phyloP scores from a whole-genome alignment of 2,113 vertebrate species.

The Stigmatopora argus region DNA sequence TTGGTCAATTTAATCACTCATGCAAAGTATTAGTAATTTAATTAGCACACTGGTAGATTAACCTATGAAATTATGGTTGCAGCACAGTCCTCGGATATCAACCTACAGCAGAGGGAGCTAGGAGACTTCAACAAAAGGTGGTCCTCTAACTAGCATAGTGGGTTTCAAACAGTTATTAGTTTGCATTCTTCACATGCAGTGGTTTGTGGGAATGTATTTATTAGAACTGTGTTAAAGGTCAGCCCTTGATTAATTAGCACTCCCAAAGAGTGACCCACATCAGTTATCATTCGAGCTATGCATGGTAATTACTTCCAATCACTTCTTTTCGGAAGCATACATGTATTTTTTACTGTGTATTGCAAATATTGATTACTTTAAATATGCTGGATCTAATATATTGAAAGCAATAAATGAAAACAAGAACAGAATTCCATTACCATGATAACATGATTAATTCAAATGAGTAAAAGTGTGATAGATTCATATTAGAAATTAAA shows the following conservation, averaged over 20 bases:
- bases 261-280: conserved; percentile 39
- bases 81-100: not conserved
- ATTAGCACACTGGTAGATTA: not conserved
- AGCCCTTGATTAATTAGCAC: conserved; percentile 48
- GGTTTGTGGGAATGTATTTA: conserved; percentile 20
- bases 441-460: too few relatives aligned
- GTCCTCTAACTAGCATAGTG: conserved; percentile 3
- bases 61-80: not conserved
- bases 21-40: not conserved
- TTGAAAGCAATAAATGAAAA: too few relatives aligned
- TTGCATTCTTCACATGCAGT: conserved; percentile 13
- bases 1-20: not conserved
- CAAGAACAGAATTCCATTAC: too few relatives aligned
- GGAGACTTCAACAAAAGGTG: conserved; percentile 8
- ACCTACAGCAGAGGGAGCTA: conserved; percentile 18
- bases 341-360: too few relatives aligned
- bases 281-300: conserved; percentile 18
- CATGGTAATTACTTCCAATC: conserved; percentile 6
- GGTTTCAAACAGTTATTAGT: conserved; percentile 13
- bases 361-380: too few relatives aligned
- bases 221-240: conserved; percentile 49
- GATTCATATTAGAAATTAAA: not conserved
- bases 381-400: too few relatives aligned
- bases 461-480: too few relatives aligned
- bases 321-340: not conserved